Evolutionary conservation across 2,888 invertebrate genomes (phyloP), one percentile per base, ranked within the genome.

Genomic region (Neelides folsomi): DNA sequence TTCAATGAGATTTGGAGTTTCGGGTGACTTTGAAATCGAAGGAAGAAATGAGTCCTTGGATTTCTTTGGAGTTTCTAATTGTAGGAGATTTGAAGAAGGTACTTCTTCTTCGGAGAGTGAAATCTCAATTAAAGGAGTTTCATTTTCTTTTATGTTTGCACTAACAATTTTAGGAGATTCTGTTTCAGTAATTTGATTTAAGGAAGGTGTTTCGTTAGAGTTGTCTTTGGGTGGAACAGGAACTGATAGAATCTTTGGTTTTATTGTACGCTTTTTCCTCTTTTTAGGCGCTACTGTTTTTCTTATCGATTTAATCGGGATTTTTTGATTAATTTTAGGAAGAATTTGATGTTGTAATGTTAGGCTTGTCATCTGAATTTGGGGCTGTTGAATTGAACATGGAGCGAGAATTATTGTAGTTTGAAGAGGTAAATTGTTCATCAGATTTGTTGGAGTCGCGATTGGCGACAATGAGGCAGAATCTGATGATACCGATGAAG

Each of bases 321-420:
- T 54, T 49, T 62, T 64, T 19, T 52, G 54, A 6, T 19, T 43
- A 3, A 47, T 39, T 49, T 55, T 55, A 4, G 52, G 55, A 10
- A 55, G 36, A 16, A 55, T 55, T 42, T 15, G 49, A 36, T 35
- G 20, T 12, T 41, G 38, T 10, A 51, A 6, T 2, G 50, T 37
- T 4, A 51, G 12, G 2, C 45, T 38, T 12, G 45, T 27, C 16
- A 39, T 6, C 10, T 39, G 5, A 9, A 39, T 19, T 10, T 27
- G 19, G 13, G 36, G 37, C 10, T 18, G 47, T 13, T 13, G 19
- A 8, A 46, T 46, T 0, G 54, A 52, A 38, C 54, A 56, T 8
- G 62, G 47, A 6, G 59, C 50, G 27, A 62, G 36, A 40, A 62
- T 53, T 39, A 62, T 55, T 1, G 61, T 61, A 49, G 54, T 44